phyloP scores from a whole-genome alignment of 2,113 vertebrate species.

The Crocuta crocuta region DNA sequence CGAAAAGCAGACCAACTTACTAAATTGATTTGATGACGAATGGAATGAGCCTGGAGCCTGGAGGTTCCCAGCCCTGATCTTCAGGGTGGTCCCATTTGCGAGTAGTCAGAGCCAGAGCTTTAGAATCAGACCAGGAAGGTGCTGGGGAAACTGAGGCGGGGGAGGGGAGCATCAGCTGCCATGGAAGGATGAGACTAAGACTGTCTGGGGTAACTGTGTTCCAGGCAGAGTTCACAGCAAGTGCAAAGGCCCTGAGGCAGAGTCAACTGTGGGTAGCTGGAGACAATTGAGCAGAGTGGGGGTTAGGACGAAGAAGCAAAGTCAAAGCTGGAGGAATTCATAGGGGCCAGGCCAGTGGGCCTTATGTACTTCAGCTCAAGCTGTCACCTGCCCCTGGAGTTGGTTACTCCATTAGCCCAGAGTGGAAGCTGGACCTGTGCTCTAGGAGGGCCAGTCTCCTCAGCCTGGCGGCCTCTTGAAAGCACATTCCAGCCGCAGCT shows the following conservation, averaged over 20 bases:
- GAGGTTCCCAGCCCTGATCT: background rate
- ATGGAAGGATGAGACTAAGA: too few relatives aligned
- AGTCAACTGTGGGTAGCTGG: background rate
- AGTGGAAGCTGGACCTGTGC: background rate
- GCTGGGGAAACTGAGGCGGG: background rate
- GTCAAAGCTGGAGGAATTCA: background rate
- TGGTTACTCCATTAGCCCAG: background rate
- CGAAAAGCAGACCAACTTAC: background rate
- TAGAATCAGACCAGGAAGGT: background rate
- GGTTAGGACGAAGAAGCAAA: background rate
- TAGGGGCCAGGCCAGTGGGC: too few relatives aligned
- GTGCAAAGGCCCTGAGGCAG: background rate
- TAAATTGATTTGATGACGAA: background rate
- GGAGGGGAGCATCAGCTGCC: too few relatives aligned
- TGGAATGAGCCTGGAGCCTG: background rate
- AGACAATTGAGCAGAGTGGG: background rate
- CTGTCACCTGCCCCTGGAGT: background rate
- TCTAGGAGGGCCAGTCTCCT: background rate
- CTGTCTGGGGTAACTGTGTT: too few relatives aligned
- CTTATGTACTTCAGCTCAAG: background rate
- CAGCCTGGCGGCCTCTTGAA: background rate
- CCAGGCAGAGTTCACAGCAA: background rate
- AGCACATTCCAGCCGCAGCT: conserved; percentile 27
- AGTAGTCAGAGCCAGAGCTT: background rate
- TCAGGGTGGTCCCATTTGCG: too few relatives aligned